Evolutionary conservation across 2,888 invertebrate genomes (phyloP).

Genomic region (Nymphalis urticae): DNA sequence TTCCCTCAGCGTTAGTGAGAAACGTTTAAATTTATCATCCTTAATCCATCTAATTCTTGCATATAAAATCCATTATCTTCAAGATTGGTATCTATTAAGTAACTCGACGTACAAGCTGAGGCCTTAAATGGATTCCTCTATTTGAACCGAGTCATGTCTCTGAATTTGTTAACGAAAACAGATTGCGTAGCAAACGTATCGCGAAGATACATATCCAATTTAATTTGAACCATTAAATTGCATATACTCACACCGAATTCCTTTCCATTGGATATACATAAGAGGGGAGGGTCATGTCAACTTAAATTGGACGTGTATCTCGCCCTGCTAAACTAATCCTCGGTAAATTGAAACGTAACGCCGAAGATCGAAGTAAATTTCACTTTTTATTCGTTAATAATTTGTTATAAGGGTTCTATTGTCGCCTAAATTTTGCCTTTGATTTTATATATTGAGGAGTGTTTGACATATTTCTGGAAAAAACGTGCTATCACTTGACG

Average conservation of each 20-base stretch:
- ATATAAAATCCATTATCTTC: constrained; percentile 25
- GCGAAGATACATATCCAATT: constrained; percentile 17
- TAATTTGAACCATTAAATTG: constrained; percentile 13
- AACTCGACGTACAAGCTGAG: constrained; percentile 49
- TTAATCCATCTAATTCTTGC: constrained; percentile 16
- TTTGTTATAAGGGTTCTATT: constrained; percentile 27
- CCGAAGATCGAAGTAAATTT: constrained; percentile 46
- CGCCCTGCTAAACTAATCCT: constrained; percentile 47
- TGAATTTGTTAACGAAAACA: constrained; percentile 51
- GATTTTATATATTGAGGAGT: too few species aligned
- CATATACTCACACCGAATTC: constrained; percentile 11
- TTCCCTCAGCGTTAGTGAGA: background rate
- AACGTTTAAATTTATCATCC: constrained; percentile 4
- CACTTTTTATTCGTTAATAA: constrained; percentile 40
- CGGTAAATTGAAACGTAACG: constrained; percentile 58
- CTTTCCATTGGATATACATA: background rate
- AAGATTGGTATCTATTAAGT: constrained; percentile 54
- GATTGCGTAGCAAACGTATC: constrained; percentile 41
- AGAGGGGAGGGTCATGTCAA: constrained; percentile 11
- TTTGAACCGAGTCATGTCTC: constrained; percentile 52
- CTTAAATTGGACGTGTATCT: constrained; percentile 22
- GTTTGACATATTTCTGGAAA: too few species aligned
- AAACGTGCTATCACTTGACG: too few species aligned
- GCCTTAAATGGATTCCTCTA: constrained; percentile 53
- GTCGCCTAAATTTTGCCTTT: background rate